Percentiles rank a stretch among this genome's conserved stretches.
phyloP scores from a whole-genome alignment of 2,113 vertebrate genomes.

The Saimiri boliviensis region DNA sequence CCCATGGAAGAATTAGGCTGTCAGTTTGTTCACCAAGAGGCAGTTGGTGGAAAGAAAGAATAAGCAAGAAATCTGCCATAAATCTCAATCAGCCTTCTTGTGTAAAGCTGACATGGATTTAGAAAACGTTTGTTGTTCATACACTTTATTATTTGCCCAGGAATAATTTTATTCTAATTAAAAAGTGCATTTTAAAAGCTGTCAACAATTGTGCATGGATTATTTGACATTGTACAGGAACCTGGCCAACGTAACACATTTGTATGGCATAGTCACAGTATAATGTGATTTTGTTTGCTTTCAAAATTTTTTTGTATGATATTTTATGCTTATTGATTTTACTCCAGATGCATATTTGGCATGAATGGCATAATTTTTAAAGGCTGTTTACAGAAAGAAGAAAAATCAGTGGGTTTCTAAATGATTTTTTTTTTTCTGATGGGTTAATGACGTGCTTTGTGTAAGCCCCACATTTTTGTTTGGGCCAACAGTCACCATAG shows the following conservation, averaged over 20 bases:
- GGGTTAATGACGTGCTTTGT: background rate
- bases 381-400: constrained; percentile 10
- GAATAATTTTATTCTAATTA: constrained; percentile 38
- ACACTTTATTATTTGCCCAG: constrained; percentile 20
- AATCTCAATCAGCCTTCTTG: background rate
- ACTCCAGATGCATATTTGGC: background rate
- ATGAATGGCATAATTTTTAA: constrained; percentile 20
- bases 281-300: background rate
- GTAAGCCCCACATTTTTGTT: background rate
- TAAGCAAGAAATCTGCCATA: constrained; percentile 39
- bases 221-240: constrained; percentile 8
- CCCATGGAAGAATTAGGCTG: background rate
- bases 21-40: background rate
- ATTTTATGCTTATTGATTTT: constrained; percentile 31
- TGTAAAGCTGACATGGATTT: constrained; percentile 53
- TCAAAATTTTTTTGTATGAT: background rate
- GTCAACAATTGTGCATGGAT: background rate
- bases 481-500: background rate
- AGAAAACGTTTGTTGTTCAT: constrained; percentile 46
- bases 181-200: constrained; percentile 54
- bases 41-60: constrained; percentile 38
- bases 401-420: constrained; percentile 14
- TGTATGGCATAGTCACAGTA: background rate
- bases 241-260: background rate
- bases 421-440: background rate